Conservation (phyloP, 2,888 invertebrate species). For the Plagodis dolabraria region DNA sequence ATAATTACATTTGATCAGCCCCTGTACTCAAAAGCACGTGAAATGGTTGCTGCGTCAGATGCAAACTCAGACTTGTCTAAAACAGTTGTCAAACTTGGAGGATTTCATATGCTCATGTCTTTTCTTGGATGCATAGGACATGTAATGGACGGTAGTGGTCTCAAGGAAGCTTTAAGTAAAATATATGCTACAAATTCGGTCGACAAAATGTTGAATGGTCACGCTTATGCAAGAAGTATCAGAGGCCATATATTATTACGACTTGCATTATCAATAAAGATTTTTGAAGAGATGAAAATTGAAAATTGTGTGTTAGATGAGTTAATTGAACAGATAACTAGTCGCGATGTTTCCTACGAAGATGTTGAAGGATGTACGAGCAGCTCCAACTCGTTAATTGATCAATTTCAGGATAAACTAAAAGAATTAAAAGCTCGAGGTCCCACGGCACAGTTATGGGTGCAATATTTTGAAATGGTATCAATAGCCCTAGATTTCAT, state of each 20-base stretch:
- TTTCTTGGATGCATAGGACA: too few relatives aligned
- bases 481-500: conserved; percentile 46
- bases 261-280: conserved; percentile 39
- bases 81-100: conserved; percentile 49
- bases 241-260: neutral
- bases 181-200: too few relatives aligned
- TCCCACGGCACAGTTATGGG: conserved; percentile 51
- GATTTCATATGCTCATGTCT: conserved; percentile 14
- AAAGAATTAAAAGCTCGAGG: conserved; percentile 26
- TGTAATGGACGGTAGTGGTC: too few relatives aligned
- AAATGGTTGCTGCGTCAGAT: conserved; percentile 42
- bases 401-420: neutral
- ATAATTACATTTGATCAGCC: conserved; percentile 55
- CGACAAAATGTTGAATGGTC: too few relatives aligned
- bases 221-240: neutral
- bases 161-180: too few relatives aligned
- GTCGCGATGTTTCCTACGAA: neutral
- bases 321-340: conserved; percentile 44
- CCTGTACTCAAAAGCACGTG: conserved; percentile 49
- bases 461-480: conserved; percentile 53
- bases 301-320: conserved; percentile 40
- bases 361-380: conserved; percentile 1
- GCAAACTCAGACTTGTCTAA: conserved; percentile 24
- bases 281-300: conserved; percentile 41
- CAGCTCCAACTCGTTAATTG: neutral